phyloP scores from a whole-genome alignment of 2,113 vertebrate species.

The Myotis lucifugus region DNA sequence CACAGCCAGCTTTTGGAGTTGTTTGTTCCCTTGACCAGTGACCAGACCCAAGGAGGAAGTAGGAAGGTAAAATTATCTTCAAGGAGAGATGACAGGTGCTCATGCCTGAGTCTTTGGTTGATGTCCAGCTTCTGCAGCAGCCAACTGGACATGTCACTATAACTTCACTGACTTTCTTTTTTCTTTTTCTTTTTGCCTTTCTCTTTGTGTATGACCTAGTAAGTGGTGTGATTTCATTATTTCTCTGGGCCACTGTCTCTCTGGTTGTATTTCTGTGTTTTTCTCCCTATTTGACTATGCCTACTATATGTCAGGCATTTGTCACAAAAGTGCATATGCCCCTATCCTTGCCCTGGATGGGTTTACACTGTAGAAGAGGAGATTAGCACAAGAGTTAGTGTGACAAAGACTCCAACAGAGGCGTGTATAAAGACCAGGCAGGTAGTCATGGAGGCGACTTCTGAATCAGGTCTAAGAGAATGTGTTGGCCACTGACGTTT shows the following conservation, averaged over 20 bases:
- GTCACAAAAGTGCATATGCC: background rate
- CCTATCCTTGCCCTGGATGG: background rate
- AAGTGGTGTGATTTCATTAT: background rate
- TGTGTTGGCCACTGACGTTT: slow-evolving; percentile 16
- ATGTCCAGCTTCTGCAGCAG: background rate
- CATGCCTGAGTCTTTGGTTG: background rate
- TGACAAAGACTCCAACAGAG: background rate
- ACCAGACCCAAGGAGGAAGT: slow-evolving; percentile 4
- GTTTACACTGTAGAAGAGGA: background rate
- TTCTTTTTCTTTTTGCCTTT: background rate
- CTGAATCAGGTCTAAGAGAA: slow-evolving; percentile 50
- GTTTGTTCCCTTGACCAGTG: background rate
- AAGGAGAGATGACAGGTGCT: background rate
- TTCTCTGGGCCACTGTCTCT: slow-evolving; percentile 14
- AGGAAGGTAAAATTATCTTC: background rate
- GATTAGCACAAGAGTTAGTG: background rate
- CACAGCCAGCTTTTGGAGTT: background rate
- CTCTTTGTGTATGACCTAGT: background rate
- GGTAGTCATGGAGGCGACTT: background rate
- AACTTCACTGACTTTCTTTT: background rate
- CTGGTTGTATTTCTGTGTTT: background rate
- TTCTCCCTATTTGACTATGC: background rate
- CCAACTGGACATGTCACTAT: background rate
- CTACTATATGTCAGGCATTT: background rate
- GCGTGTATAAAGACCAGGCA: background rate